These are phyloP conservation scores for Lysiphlebus fabarum DNA, from an alignment of 1,140 invertebrate genomes.

Conservation along the genomic window DNA sequence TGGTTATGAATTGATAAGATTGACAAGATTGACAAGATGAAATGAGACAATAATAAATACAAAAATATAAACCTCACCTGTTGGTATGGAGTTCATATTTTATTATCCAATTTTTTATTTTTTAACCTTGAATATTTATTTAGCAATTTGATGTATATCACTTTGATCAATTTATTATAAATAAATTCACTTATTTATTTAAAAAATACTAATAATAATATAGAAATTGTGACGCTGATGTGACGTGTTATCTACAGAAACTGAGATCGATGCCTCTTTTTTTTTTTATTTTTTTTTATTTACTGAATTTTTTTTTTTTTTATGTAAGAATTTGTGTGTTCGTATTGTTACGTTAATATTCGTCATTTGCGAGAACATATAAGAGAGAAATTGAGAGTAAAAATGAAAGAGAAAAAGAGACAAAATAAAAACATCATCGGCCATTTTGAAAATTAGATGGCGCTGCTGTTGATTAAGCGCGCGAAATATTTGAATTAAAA, in stretches of 20 bases:
- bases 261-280: slow-evolving; percentile 32
- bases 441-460: too few relatives aligned
- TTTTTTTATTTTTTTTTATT: too few relatives aligned
- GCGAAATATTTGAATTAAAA: too few relatives aligned
- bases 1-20: neutral
- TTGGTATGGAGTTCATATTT: slow-evolving; percentile 45
- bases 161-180: neutral
- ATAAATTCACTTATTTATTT: neutral
- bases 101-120: neutral
- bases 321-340: too few relatives aligned
- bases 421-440: too few relatives aligned
- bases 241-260: slow-evolving; percentile 31
- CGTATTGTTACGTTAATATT: too few relatives aligned
- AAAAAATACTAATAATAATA: neutral
- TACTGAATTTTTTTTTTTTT: too few relatives aligned
- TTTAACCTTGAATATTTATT: neutral
- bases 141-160: neutral
- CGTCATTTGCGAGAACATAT: too few relatives aligned
- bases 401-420: too few relatives aligned
- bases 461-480: too few relatives aligned
- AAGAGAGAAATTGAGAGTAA: too few relatives aligned
- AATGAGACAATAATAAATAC: neutral
- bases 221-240: neutral
- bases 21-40: too few relatives aligned
- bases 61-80: slow-evolving; percentile 38